A percentile compares a stretch with the other conserved stretches of the same genome.
These are phyloP conservation scores for Oncorhynchus masou DNA, from an alignment of 2,113 vertebrate genomes.

Conservation along the genomic window DNA sequence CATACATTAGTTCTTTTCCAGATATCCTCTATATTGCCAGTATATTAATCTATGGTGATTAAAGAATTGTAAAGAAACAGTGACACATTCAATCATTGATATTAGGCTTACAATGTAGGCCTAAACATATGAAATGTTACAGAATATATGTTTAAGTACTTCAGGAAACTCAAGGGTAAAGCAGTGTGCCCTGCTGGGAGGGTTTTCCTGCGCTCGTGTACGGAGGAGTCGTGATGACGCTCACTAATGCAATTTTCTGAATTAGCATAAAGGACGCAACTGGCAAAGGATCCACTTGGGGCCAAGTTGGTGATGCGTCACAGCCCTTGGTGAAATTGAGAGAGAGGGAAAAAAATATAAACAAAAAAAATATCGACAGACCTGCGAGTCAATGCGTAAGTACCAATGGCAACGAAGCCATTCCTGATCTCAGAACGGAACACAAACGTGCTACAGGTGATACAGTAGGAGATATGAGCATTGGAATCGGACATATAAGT, in stretches of 20 bases:
- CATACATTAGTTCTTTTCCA: too few species aligned
- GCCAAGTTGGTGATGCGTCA: slow-evolving; percentile 76
- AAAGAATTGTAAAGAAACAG: too few species aligned
- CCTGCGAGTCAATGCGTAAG: slow-evolving; percentile 58
- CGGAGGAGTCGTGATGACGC: slow-evolving; percentile 22
- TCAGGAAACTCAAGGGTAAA: too few species aligned
- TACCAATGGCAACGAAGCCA: slow-evolving; percentile 55
- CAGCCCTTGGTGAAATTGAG: slow-evolving; percentile 64
- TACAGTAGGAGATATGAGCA: slow-evolving; percentile 24
- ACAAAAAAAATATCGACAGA: slow-evolving; percentile 47
- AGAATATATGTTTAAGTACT: too few species aligned
- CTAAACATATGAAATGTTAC: too few species aligned
- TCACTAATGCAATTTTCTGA: slow-evolving; percentile 62
- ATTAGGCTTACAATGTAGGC: background rate
- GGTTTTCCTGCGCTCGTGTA: slow-evolving; percentile 14
- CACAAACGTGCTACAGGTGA: slow-evolving; percentile 60
- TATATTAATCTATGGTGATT: too few species aligned
- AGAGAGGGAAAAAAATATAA: slow-evolving; percentile 17
- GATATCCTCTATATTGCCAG: too few species aligned
- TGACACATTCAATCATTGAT: too few species aligned
- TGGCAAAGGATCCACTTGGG: slow-evolving; percentile 70
- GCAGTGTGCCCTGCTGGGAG: background rate
- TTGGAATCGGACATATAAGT: slow-evolving; percentile 34
- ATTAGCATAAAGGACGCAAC: slow-evolving; percentile 78
- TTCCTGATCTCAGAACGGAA: slow-evolving; percentile 51